A percentile compares a stretch with the other conserved stretches of the same genome.
phyloP scores from a whole-genome alignment of 2,113 vertebrate genomes.

The Euleptes europaea region DNA sequence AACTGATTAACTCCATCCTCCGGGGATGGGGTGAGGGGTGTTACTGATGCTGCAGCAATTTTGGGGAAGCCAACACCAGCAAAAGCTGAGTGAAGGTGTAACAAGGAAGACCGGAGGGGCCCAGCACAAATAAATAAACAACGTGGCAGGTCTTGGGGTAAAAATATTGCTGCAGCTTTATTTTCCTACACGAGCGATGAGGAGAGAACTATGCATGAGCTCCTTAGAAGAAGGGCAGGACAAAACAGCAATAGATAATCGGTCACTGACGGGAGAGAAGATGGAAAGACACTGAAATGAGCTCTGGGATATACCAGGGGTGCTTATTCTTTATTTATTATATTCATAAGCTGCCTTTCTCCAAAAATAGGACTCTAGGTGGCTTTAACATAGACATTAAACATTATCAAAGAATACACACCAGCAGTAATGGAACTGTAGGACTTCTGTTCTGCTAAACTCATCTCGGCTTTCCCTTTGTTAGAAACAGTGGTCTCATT shows the following conservation, averaged over 20 bases:
- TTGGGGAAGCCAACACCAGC: background rate
- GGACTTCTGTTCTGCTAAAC: conserved; percentile 75
- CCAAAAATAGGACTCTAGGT: background rate
- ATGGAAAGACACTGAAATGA: background rate
- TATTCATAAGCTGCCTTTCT: too few relatives aligned
- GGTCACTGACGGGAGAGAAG: background rate
- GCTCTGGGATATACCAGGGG: background rate
- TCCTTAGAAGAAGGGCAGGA: too few relatives aligned
- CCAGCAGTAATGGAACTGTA: conserved; percentile 85
- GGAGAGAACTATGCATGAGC: too few relatives aligned
- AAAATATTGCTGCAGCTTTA: background rate
- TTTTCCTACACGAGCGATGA: background rate
- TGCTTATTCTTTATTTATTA: too few relatives aligned
- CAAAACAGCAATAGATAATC: too few relatives aligned
- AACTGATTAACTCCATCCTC: background rate
- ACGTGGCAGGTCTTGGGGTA: background rate
- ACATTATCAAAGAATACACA: conserved; percentile 16
- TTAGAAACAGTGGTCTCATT: conserved; percentile 63
- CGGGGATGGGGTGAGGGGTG: too few relatives aligned
- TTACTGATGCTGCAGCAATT: background rate
- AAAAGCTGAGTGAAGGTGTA: too few relatives aligned
- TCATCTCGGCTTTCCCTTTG: conserved; percentile 69
- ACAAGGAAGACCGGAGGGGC: too few relatives aligned
- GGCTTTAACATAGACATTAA: background rate
- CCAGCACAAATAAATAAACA: too few relatives aligned